Evolutionary conservation across 2,797 vertebrate genomes (phyloP), one percentile per base, ranked within the genome.

Genomic region (Leucoraja ocellata): DNA sequence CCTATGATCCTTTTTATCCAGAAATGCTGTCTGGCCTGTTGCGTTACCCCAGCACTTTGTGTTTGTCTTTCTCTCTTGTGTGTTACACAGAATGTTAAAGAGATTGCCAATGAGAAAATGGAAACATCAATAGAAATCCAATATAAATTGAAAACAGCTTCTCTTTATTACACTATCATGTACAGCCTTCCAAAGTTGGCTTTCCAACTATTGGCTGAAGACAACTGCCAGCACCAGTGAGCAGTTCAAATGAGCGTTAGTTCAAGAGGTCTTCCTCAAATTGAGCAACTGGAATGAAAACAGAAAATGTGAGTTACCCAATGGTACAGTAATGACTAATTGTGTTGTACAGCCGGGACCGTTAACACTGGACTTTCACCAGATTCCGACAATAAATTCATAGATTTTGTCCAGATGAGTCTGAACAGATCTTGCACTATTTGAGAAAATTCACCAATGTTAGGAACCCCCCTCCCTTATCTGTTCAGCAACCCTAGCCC

Each of bases 161-260:
- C 28, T 63, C 83, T 86, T 65, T 86, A 63, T 65, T 32, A 65
- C n/a, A 86, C 28, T 86, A 14, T 86, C 58, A 32, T 61, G 61
- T 81, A 81, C 25, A 81, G 39, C 6, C 25, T 58, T 84, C 81
- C 10, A 58, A 84, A 84, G 4, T 84, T 61, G 23, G 18, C 25
- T 84, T 84, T 63, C 54, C 80, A 84, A 84, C n/a, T 86, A 18
- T 86, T 86, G 28, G 65, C 83, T n/a, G n/a, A 86, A 18, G 28
- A n/a, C 61, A 9, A 28, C 83, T 63, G 58, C 61, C 28, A 65
- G 83, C 83, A 65, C 28, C 61, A 86, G n/a, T 58, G 1, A 86
- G 54, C 54, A 63, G 83, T 58, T 63, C n/a, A 86, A 86, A 86
- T 86, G 13, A 65, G 83, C 25, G 11, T 32, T 86, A 18, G 83